Evolutionary conservation across 2,888 invertebrate species (phyloP).

Genomic region (Nomada ruficornis): DNA sequence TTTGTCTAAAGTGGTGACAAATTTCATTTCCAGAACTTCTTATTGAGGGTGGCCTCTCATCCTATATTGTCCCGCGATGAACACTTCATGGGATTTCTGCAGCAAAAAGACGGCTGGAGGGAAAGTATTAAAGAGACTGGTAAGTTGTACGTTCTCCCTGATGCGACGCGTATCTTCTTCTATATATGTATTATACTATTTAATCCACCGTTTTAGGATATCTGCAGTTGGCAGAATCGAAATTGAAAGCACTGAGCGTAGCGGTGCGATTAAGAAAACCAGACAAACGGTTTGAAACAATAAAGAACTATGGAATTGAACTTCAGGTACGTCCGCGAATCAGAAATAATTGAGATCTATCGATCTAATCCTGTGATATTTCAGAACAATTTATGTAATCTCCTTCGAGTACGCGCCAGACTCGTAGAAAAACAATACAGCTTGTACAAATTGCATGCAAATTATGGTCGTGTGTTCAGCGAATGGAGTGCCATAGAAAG

Average conservation of each 20-base stretch:
- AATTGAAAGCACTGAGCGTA: slow-evolving; percentile 90
- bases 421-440: slow-evolving; percentile 91
- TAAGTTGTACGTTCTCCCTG: slow-evolving; percentile 72
- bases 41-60: slow-evolving; percentile 91
- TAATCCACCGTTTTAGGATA: slow-evolving; percentile 86
- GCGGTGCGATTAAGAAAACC: slow-evolving; percentile 90
- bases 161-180: background rate
- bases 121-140: slow-evolving; percentile 91
- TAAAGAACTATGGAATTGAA: slow-evolving; percentile 91
- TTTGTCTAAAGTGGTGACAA: background rate
- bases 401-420: slow-evolving; percentile 85
- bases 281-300: slow-evolving; percentile 90
- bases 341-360: background rate
- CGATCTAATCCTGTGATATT: slow-evolving; percentile 32
- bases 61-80: slow-evolving; percentile 90
- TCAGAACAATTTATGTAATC: slow-evolving; percentile 83
- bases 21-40: slow-evolving; percentile 86
- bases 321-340: slow-evolving; percentile 86
- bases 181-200: slow-evolving; percentile 10
- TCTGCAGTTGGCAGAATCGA: slow-evolving; percentile 91
- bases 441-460: slow-evolving; percentile 91
- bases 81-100: slow-evolving; percentile 91
- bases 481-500: slow-evolving; percentile 94
- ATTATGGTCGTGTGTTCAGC: slow-evolving; percentile 92
- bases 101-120: slow-evolving; percentile 92